Conservation (phyloP, 1,140 invertebrate genomes). For the Pseudachorutes palmiensis region DNA sequence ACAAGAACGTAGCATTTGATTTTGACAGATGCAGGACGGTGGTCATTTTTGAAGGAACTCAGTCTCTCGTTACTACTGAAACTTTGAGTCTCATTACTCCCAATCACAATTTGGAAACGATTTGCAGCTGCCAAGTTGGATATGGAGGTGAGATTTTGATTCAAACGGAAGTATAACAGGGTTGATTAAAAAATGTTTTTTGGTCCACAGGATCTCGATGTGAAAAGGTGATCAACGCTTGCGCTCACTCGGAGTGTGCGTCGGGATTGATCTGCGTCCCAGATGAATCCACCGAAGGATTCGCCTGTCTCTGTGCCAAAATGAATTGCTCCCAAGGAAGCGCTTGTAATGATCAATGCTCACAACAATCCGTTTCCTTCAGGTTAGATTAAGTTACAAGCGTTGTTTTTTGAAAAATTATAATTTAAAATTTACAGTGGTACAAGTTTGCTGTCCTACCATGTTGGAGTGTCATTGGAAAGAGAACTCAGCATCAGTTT, state of each 20-base stretch:
- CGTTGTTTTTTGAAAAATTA: too few species aligned
- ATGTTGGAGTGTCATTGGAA: constrained; percentile 52
- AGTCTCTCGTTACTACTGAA: constrained; percentile 36
- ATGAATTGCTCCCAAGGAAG: constrained; percentile 72
- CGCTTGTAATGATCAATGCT: constrained; percentile 42
- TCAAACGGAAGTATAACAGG: too few species aligned
- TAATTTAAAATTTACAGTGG: constrained; percentile 34
- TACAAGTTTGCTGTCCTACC: constrained; percentile 39
- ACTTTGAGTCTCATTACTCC: constrained; percentile 37
- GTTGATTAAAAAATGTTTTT: too few species aligned
- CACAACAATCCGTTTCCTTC: constrained; percentile 37
- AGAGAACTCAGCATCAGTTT: constrained; percentile 69
- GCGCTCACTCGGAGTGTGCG: constrained; percentile 64
- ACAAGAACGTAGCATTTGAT: not conserved
- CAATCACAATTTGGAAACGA: constrained; percentile 36
- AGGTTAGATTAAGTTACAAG: constrained; percentile 24
- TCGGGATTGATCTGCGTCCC: constrained; percentile 65
- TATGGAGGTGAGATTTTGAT: constrained; percentile 34
- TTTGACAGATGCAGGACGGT: constrained; percentile 31
- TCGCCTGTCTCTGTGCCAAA: constrained; percentile 63
- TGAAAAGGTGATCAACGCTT: constrained; percentile 61
- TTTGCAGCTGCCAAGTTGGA: constrained; percentile 31
- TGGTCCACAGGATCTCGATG: constrained; percentile 45
- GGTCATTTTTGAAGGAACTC: constrained; percentile 36
- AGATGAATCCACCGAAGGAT: constrained; percentile 59